Evolutionary conservation across 2,113 vertebrate genomes (phyloP).

Genomic region (Paradoxurus hermaphroditus): DNA sequence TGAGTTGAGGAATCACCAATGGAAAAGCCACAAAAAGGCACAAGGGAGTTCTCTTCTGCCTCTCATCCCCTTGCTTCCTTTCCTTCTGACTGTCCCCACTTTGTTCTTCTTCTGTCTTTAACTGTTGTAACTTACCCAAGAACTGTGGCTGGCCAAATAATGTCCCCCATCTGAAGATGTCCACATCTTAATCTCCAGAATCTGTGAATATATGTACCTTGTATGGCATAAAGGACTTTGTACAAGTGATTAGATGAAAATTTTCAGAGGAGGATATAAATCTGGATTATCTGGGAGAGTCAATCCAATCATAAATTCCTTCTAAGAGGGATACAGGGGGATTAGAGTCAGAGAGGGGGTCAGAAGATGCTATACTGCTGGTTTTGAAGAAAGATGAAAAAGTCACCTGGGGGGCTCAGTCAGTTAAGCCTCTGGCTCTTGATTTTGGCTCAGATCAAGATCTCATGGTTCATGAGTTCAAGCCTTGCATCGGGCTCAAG

Average conservation of each 20-base stretch:
- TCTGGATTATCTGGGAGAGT: not conserved
- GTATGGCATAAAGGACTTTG: not conserved
- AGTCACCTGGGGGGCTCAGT: not conserved
- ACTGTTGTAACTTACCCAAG: not conserved
- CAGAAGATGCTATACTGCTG: not conserved
- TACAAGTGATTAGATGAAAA: not conserved
- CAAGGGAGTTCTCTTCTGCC: not conserved
- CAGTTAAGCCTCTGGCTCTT: not conserved
- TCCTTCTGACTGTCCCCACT: not conserved
- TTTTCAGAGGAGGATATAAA: not conserved
- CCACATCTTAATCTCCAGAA: not conserved
- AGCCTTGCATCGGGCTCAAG: not conserved
- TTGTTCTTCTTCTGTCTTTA: not conserved
- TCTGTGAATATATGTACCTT: not conserved
- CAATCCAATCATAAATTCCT: not conserved
- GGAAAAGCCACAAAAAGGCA: not conserved
- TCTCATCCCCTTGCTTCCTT: not conserved
- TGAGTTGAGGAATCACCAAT: not conserved
- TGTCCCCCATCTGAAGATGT: not conserved
- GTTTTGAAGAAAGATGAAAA: not conserved
- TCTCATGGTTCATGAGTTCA: not conserved
- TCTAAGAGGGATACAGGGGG: not conserved
- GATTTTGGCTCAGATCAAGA: not conserved
- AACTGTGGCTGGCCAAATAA: not conserved
- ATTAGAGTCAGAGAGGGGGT: not conserved